Base-by-base conservation (phyloP, 1,140 invertebrate genomes). In the Ceratina australensis region DNA sequence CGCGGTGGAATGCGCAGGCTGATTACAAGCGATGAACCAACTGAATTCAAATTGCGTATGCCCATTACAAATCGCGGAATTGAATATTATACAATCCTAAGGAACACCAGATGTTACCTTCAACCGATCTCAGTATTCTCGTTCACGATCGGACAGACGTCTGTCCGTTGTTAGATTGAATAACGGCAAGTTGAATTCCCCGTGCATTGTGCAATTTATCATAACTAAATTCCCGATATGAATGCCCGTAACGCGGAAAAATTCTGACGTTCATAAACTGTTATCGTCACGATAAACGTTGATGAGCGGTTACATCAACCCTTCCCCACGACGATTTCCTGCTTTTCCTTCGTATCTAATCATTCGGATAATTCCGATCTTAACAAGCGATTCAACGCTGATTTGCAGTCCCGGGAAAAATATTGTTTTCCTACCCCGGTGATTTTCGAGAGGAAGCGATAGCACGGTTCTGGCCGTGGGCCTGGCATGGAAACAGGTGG, bases 401-500 rank as follows among this genome's bases (percentile, higher is more conserved):
- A 74, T 74, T 49, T 67, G n/a, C 22, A 56, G n/a, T 8, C 20
- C 12, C 12, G 22, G 18, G 12, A 49, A 67, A 67, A 67, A 67
- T 67, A 59, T 67, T 67, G 63, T 28, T 71, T 16, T 5, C 3
- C 3, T 16, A 16, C 26, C 0, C n/a, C n/a, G n/a, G n/a, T 26
- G 56, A 26, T 16, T 7, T 18, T 1, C 54, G 24, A 68, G 50
- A 20, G 64, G 42, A 22, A 65, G 15, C 12, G 24, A 56, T 24
- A 18, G 49, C 4, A n/a, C 12, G 24, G 24, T 28, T n/a, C n/a
- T 4, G 24, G 13, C 15, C 22, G 26, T 5, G 20, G 28, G 22
- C 42, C 33, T 20, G 1, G n/a, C 16, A 42, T 33, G 7, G 47
- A 20, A 66, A 76, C 66, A 76, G 74, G 74, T 76, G 74, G 74